phyloP scores from a whole-genome alignment of 2,888 invertebrate genomes.

The Yponomeuta malinellus region DNA sequence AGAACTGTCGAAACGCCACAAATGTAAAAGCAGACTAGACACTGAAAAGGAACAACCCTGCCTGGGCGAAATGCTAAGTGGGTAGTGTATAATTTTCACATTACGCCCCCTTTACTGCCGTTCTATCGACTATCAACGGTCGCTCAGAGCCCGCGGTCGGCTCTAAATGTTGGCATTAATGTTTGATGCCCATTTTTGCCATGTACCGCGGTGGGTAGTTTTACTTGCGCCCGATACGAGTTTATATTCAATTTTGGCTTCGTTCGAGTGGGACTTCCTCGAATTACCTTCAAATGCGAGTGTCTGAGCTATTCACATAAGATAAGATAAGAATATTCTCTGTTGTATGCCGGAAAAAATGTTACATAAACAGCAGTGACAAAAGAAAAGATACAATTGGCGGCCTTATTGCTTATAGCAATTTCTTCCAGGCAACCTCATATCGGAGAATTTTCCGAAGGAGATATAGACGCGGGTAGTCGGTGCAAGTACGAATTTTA shows the following conservation, averaged over 20 bases:
- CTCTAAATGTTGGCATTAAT: conserved; percentile 66
- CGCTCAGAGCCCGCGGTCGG: conserved; percentile 59
- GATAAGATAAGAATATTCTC: no score
- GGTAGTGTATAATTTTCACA: conserved; percentile 67
- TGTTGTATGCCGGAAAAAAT: no score
- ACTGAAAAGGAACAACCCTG: background rate
- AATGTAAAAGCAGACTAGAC: background rate
- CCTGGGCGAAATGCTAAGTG: conserved; percentile 29
- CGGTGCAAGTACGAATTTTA: no score
- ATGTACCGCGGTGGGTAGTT: background rate
- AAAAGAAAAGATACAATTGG: no score
- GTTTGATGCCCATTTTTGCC: conserved; percentile 53
- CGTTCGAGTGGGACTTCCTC: background rate
- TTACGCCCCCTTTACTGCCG: conserved; percentile 57
- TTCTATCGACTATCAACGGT: conserved; percentile 63
- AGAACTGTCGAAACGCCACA: background rate
- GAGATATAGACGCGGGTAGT: no score
- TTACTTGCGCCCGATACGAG: background rate
- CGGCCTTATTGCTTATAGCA: no score
- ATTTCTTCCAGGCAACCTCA: no score
- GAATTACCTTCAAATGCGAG: no score
- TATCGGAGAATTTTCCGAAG: no score
- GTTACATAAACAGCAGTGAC: no score
- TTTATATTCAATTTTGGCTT: background rate
- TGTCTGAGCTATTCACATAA: no score